phyloP scores from a whole-genome alignment of 2,797 vertebrate species.

The Threskiornis aethiopicus region DNA sequence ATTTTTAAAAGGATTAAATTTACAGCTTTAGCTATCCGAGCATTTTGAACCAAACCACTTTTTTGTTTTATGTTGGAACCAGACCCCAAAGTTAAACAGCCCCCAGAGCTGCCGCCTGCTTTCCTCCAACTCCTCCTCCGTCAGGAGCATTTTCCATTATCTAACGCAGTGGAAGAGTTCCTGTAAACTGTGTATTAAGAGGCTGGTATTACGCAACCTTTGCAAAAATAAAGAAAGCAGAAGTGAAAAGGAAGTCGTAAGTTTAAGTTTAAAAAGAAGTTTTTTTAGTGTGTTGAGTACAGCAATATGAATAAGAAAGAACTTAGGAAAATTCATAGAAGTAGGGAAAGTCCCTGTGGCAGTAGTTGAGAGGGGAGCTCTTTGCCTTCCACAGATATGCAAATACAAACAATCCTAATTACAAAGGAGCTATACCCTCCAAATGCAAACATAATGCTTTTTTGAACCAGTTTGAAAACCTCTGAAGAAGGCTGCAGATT shows the following conservation, averaged over 20 bases:
- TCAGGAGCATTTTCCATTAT: constrained; percentile 48
- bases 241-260: not conserved
- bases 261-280: not conserved
- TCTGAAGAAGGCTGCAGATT: not conserved
- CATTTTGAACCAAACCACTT: not conserved
- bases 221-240: constrained; percentile 11
- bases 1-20: not conserved
- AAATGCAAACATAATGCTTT: not conserved
- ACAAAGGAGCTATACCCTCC: not conserved
- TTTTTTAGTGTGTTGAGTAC: not conserved
- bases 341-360: not conserved
- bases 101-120: not conserved
- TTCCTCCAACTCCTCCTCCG: not conserved
- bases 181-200: not conserved
- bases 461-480: not conserved
- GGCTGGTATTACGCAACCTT: not conserved
- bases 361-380: not conserved
- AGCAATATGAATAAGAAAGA: not conserved
- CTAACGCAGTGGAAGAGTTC: constrained; percentile 1
- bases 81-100: not conserved
- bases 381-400: not conserved
- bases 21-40: not conserved
- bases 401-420: not conserved
- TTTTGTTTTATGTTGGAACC: not conserved
- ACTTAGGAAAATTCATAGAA: not conserved